These are phyloP conservation scores for Salvelinus sp. DNA, from an alignment of 2,113 vertebrate species.

Conservation along the genomic window DNA sequence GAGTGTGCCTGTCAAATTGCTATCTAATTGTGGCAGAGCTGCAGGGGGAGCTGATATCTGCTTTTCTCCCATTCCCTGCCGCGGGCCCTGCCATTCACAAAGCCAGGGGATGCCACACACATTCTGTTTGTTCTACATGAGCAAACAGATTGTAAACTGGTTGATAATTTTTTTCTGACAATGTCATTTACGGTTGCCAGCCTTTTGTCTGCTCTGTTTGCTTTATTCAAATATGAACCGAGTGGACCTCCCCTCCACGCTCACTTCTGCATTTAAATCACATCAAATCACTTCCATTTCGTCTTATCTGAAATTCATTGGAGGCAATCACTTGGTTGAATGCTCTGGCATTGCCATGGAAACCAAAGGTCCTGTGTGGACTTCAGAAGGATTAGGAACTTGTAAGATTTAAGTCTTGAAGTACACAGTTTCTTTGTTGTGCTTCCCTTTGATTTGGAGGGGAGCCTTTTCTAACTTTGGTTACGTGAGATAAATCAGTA, in stretches of 20 bases:
- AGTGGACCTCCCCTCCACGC: constrained; percentile 97
- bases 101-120: constrained; percentile 99
- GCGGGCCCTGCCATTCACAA: constrained; percentile 91
- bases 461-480: constrained; percentile 75
- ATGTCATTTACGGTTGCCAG: constrained; percentile 99
- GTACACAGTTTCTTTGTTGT: constrained; percentile 87
- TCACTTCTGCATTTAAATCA: constrained; percentile 99
- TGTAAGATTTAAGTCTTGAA: constrained; percentile 98
- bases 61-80: constrained; percentile 82
- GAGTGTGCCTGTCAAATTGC: constrained; percentile 91
- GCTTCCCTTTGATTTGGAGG: constrained; percentile 81
- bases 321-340: constrained; percentile 99
- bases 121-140: constrained; percentile 99
- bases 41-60: constrained; percentile 88
- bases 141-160: constrained; percentile 99
- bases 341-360: constrained; percentile 98
- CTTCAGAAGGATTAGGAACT: constrained; percentile 99
- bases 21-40: constrained; percentile 91
- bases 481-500: constrained; percentile 72
- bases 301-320: constrained; percentile 99
- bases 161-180: constrained; percentile 99
- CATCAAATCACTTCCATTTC: constrained; percentile 99
- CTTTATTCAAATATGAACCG: constrained; percentile 99
- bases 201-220: constrained; percentile 99
- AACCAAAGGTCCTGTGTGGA: constrained; percentile 96